Conservation (phyloP, 2,797 vertebrate genomes). For the Schizothorax lantsangensis region DNA sequence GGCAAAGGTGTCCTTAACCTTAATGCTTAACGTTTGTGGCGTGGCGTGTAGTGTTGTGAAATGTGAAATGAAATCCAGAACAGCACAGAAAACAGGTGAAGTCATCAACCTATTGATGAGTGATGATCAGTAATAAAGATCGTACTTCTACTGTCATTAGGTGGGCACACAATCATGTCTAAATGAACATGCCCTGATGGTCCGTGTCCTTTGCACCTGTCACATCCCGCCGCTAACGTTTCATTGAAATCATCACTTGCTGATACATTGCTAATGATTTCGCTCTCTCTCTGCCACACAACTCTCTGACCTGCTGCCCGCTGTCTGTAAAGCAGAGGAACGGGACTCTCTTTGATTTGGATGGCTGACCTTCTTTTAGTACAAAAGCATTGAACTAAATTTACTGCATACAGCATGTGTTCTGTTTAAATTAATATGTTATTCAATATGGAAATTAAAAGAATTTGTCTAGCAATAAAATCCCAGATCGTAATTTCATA, state of each 20-base stretch:
- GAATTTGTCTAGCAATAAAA: not conserved
- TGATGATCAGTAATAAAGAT: not conserved
- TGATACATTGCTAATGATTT: constrained; percentile 7
- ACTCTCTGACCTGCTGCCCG: not conserved
- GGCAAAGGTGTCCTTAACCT: constrained; percentile 1
- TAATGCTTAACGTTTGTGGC: not conserved
- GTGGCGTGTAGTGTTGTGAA: not conserved
- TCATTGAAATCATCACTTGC: not conserved
- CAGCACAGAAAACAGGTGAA: not conserved
- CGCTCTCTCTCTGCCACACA: not conserved
- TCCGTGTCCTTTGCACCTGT: not conserved
- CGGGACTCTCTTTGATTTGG: not conserved
- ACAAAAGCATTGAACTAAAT: not conserved
- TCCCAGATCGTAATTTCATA: not conserved
- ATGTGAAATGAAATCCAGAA: constrained; percentile 9
- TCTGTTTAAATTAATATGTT: not conserved
- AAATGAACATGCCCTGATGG: not conserved
- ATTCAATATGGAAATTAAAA: not conserved
- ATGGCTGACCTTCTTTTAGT: not conserved
- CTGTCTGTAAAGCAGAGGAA: not conserved
- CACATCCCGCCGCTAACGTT: not conserved
- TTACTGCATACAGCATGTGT: not conserved
- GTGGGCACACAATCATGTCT: not conserved
- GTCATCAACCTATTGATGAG: not conserved
- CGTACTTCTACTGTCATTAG: not conserved